These are phyloP conservation scores for Sycobia sp. DNA, from an alignment of 1,140 invertebrate genomes.

Conservation along the genomic window DNA sequence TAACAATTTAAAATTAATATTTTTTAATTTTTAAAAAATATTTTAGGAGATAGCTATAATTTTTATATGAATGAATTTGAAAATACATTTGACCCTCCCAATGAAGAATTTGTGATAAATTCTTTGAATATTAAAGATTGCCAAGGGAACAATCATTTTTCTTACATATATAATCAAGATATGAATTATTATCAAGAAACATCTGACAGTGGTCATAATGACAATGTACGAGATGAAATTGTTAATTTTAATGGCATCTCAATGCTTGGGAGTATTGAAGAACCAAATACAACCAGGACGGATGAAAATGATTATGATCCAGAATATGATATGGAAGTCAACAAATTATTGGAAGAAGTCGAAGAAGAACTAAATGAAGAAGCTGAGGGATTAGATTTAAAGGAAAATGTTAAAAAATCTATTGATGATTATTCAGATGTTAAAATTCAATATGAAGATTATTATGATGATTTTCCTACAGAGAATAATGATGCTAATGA, in stretches of 20 bases:
- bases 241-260: background rate
- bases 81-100: background rate
- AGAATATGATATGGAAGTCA: constrained; percentile 14
- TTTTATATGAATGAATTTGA: background rate
- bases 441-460: constrained; percentile 20
- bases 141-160: background rate
- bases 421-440: background rate
- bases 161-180: constrained; percentile 1
- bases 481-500: background rate
- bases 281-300: background rate
- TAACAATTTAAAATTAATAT: background rate
- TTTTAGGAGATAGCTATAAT: constrained; percentile 1
- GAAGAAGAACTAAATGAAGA: constrained; percentile 10
- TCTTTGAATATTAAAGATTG: too few relatives aligned
- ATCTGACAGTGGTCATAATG: background rate
- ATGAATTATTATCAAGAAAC: constrained; percentile 20
- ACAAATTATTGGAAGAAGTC: constrained; percentile 6
- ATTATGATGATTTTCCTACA: constrained; percentile 24
- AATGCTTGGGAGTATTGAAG: background rate
- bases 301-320: constrained; percentile 5
- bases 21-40: background rate
- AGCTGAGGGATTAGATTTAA: background rate
- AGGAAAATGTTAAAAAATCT: background rate
- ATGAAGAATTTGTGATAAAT: background rate
- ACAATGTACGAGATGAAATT: background rate